Conservation (phyloP, 2,888 invertebrate genomes). For the Bellardia bayeri region DNA sequence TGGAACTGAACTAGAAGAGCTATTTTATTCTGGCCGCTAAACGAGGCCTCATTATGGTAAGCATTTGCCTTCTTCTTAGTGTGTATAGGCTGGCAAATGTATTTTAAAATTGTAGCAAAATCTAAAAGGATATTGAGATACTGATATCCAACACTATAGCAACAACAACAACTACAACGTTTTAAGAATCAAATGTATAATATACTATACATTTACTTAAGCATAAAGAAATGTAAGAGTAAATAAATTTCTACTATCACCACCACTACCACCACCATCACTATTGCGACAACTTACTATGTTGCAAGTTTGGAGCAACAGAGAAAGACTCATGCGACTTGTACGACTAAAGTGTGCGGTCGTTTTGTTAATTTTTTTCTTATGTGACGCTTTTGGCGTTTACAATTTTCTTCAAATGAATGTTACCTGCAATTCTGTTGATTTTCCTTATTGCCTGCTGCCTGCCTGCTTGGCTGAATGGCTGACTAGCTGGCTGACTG, state of each 20-base stretch:
- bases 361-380: constrained; percentile 69
- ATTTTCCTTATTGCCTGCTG: constrained; percentile 45
- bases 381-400: constrained; percentile 72
- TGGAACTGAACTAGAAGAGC: no score
- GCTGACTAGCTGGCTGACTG: neutral
- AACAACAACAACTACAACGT: constrained; percentile 21
- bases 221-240: constrained; percentile 30
- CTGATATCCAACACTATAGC: constrained; percentile 60
- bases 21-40: constrained; percentile 1
- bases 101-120: constrained; percentile 53
- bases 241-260: neutral
- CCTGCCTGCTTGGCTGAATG: neutral
- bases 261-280: neutral
- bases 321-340: constrained; percentile 22
- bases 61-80: neutral
- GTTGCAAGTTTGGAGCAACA: constrained; percentile 35
- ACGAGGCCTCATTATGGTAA: neutral
- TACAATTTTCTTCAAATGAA: constrained; percentile 70
- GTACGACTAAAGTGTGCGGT: constrained; percentile 68
- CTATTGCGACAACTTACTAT: neutral
- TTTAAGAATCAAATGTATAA: constrained; percentile 57
- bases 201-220: constrained; percentile 45
- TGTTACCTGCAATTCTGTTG: constrained; percentile 40
- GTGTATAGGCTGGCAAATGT: constrained; percentile 20
- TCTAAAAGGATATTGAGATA: constrained; percentile 71